Percentiles rank a stretch among this genome's conserved stretches.
These are phyloP conservation scores for Verasper variegatus DNA, from an alignment of 2,113 vertebrate species.

Conservation along the genomic window DNA sequence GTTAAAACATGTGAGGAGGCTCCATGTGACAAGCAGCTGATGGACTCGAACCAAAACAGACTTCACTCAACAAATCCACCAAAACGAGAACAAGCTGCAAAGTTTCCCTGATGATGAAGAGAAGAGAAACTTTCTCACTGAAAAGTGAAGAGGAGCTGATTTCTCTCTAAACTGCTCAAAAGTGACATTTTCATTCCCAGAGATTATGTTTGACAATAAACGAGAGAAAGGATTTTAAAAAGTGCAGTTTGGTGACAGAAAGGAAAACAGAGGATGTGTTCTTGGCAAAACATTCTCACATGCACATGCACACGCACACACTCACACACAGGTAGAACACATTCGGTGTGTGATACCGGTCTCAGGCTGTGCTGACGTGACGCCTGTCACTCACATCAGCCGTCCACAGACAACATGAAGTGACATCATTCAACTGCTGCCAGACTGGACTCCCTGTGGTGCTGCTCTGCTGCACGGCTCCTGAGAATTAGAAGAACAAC, in stretches of 20 bases:
- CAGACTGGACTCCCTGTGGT: constrained; percentile 40
- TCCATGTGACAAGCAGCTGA: no score
- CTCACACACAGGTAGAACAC: background rate
- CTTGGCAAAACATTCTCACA: constrained; percentile 37
- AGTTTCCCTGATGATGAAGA: no score
- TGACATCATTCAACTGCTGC: constrained; percentile 47
- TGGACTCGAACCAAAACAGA: no score
- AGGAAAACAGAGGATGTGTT: constrained; percentile 30
- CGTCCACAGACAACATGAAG: constrained; percentile 21
- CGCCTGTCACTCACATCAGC: background rate
- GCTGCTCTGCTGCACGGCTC: constrained; percentile 49
- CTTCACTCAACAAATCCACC: no score
- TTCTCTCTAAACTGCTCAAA: background rate
- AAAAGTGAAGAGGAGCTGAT: no score
- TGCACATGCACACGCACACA: constrained; percentile 5
- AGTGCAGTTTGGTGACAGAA: constrained; percentile 22
- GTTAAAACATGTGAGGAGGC: no score
- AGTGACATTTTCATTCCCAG: background rate
- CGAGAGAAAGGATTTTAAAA: background rate
- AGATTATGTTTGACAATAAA: constrained; percentile 1
- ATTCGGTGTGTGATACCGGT: background rate
- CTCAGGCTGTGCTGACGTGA: background rate
- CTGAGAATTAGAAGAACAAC: constrained; percentile 54
- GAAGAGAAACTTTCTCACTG: no score
- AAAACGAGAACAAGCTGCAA: no score